phyloP scores from a whole-genome alignment of 2,797 vertebrate species.

The Oreonectes daqikongensis region DNA sequence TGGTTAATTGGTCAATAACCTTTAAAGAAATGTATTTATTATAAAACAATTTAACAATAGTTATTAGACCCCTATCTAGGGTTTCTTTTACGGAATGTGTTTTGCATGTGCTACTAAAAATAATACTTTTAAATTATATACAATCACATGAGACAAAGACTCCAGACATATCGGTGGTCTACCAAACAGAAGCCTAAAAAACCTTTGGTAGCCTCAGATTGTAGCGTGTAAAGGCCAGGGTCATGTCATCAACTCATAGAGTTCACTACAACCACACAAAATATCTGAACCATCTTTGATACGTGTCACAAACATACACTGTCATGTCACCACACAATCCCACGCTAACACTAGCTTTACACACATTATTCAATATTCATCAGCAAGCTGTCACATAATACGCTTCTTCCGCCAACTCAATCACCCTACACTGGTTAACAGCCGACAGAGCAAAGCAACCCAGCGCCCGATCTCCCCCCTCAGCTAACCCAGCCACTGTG shows the following conservation, averaged over 20 bases:
- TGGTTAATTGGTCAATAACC: too few species aligned
- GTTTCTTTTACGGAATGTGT: background rate
- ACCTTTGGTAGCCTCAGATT: background rate
- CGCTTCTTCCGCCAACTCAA: slow-evolving; percentile 65
- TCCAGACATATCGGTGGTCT: background rate
- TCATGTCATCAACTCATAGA: slow-evolving; percentile 9
- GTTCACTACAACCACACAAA: slow-evolving; percentile 24
- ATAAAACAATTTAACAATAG: background rate
- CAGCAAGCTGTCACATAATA: slow-evolving; percentile 75
- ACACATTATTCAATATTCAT: slow-evolving; percentile 73
- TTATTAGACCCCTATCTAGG: background rate
- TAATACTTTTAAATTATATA: background rate
- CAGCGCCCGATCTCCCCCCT: slow-evolving; percentile 37
- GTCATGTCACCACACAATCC: slow-evolving; percentile 50
- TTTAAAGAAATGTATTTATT: too few species aligned
- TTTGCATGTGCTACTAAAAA: background rate
- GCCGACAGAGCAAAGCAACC: slow-evolving; percentile 67
- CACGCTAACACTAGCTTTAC: slow-evolving; percentile 54
- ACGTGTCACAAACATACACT: slow-evolving; percentile 46
- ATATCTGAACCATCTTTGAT: slow-evolving; percentile 39
- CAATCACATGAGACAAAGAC: background rate
- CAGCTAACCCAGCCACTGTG: slow-evolving; percentile 52
- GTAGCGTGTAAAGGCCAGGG: slow-evolving; percentile 6
- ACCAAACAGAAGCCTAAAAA: background rate
- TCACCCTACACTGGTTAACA: slow-evolving; percentile 61